Evolutionary conservation across 30 jellyfish, hydroid and myxozoan species (phyloP), one percentile per base, ranked within the genome.

Genomic region (Sanderia malayensis): DNA sequence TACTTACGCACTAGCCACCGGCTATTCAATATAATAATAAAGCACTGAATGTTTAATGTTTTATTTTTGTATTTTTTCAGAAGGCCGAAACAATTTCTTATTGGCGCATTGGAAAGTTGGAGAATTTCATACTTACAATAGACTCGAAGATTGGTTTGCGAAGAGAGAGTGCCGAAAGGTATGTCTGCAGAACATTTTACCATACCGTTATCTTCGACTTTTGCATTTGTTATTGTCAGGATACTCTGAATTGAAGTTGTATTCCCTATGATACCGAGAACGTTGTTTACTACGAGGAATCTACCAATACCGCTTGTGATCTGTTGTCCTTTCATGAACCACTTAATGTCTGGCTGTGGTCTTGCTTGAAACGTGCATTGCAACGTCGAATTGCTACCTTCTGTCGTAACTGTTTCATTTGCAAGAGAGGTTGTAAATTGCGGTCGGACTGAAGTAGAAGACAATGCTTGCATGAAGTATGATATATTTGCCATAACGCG

Each of bases 91-190:
- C n/a, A n/a, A n/a, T n/a, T n/a, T n/a, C n/a, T n/a, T n/a, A n/a
- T n/a, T n/a, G n/a, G n/a, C n/a, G n/a, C n/a, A n/a, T n/a, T n/a
- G n/a, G n/a, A n/a, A n/a, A n/a, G n/a, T n/a, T n/a, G n/a, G n/a
- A n/a, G n/a, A n/a, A n/a, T n/a, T n/a, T n/a, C n/a, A 27, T 44
- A 63, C 95, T 74, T 83, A 83, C 95, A 83, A 23, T 55, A 64
- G 0, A 83, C 95, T 0, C 23, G 13, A 31, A 26, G 71, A 11
- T 27, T 19, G 9, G 89, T 73, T 17, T 68, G 15, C 13, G 82
- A 46, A 0, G 84, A 55, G 24, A 59, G 66, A 37, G 44, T 55
- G 2, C 71, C 84, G 32, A 74, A 24, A 9, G 77, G 81, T 7
- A 70, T 83, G 26, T 34, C 76, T 44, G 86, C 88, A 9, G 44